Conservation (phyloP, 2,888 invertebrate species). For the Parnassius orleans region DNA sequence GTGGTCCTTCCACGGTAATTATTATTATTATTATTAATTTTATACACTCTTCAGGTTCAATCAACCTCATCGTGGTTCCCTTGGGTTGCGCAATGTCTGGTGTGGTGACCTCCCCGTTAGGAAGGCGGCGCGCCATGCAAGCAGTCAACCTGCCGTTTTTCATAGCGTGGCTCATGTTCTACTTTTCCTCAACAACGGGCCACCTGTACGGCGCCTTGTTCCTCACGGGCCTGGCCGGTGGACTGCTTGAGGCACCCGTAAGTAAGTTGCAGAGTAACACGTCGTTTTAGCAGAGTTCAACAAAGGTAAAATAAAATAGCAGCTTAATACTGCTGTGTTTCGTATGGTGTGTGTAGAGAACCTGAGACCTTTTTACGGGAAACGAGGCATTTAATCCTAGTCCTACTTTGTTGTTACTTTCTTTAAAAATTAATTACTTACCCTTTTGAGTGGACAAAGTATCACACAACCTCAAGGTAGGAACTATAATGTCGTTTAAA, state of each 20-base stretch:
- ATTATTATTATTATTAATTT: not conserved
- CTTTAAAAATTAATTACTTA: no score
- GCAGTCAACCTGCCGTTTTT: conserved; percentile 87
- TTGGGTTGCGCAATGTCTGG: conserved; percentile 89
- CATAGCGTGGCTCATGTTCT: conserved; percentile 87
- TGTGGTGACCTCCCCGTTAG: conserved; percentile 84
- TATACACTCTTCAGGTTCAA: conserved; percentile 81
- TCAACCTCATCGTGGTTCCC: conserved; percentile 90
- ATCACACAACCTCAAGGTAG: no score
- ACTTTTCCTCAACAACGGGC: conserved; percentile 82
- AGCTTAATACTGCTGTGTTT: no score
- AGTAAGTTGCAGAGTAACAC: conserved; percentile 43
- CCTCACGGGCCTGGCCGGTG: conserved; percentile 88
- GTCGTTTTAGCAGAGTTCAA: not conserved
- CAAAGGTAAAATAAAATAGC: no score
- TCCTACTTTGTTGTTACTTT: no score
- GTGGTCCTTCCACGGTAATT: not conserved
- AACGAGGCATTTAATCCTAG: no score
- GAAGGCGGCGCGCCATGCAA: conserved; percentile 88
- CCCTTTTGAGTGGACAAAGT: no score
- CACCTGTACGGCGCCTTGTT: conserved; percentile 86
- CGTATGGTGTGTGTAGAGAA: no score
- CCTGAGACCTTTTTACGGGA: no score
- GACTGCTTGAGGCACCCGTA: conserved; percentile 90
- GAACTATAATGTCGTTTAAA: no score